Base-by-base conservation (phyloP, 2,113 vertebrate genomes). In the Pomatostomus ruficeps region DNA sequence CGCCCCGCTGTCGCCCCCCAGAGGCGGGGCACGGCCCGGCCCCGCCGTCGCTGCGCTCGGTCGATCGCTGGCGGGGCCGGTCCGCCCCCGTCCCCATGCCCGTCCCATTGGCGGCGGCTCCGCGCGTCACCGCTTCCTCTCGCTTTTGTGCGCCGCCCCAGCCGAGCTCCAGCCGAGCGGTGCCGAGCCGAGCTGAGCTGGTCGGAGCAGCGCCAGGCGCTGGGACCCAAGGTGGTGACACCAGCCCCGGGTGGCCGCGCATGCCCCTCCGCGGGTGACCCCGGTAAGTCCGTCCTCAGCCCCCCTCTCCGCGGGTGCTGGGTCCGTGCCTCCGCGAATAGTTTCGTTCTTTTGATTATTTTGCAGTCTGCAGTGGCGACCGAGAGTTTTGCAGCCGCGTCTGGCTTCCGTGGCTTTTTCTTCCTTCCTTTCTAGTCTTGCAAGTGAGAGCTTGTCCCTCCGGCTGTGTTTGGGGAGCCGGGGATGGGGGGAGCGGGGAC, bases 121-220 rank as follows among this genome's bases (percentile, higher is more conserved):
- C 71, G 49, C 78, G 48, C 96, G 95, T 97, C 96, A 96, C 71
- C 77, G 85, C 95, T 96, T 97, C 96, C 96, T 91, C 85, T 62
- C 43, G 89, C 93, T 94, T 94, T 93, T 92, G 89, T 96, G 95
- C 95, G 1, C 93, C 92, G 92, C 86, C 90, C 84, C 79, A 25
- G 31, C 58, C n/a, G 18, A 1, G 11, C 46, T 17, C 1, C 35
- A 7, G 22, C 43, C 26, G 36, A 15, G 24, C 72, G 8, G 24
- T 10, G 19, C 55, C 7, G 35, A 22, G 25, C 55, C 7, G 67
- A 22, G 54, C 48, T 0, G 45, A 12, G 29, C 52, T 0, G 55
- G 3, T 16, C 25, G 12, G 24, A 45, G 29, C 6, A 7, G 14
- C 31, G 61, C 61, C 70, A 10, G 68, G 2, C 61, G n/a, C 46